These are phyloP conservation scores for Philereme vetulata DNA, from an alignment of 2,888 invertebrate species.

Conservation along the genomic window DNA sequence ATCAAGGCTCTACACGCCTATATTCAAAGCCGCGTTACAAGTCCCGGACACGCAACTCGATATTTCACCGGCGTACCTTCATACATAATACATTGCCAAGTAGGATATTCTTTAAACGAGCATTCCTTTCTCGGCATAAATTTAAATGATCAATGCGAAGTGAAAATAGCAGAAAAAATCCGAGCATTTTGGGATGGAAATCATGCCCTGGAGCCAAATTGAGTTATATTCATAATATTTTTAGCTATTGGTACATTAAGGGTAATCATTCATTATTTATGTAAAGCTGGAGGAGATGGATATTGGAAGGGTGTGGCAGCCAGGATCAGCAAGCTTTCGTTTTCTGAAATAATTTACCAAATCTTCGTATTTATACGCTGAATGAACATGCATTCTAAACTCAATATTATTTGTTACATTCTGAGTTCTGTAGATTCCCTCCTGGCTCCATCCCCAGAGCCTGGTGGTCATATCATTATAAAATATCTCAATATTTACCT, in stretches of 20 bases:
- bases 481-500: too few species aligned
- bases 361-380: not conserved
- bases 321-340: not conserved
- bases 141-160: constrained; percentile 40
- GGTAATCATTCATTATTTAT: constrained; percentile 16
- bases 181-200: constrained; percentile 21
- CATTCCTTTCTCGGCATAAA: constrained; percentile 40
- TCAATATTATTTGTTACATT: too few species aligned
- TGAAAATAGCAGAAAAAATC: constrained; percentile 36
- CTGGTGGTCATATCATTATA: too few species aligned
- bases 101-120: constrained; percentile 50
- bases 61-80: constrained; percentile 62
- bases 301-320: not conserved
- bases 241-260: constrained; percentile 13
- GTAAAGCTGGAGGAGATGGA: not conserved
- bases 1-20: constrained; percentile 45
- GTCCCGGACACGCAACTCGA: constrained; percentile 67
- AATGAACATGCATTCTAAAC: too few species aligned
- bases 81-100: constrained; percentile 54
- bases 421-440: too few species aligned
- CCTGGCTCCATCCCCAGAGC: too few species aligned
- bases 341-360: not conserved
- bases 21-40: constrained; percentile 56
- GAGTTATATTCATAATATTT: constrained; percentile 21
- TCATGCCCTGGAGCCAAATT: constrained; percentile 3